Base-by-base conservation (phyloP, 1,140 invertebrate species). In the Hyles euphorbiae region DNA sequence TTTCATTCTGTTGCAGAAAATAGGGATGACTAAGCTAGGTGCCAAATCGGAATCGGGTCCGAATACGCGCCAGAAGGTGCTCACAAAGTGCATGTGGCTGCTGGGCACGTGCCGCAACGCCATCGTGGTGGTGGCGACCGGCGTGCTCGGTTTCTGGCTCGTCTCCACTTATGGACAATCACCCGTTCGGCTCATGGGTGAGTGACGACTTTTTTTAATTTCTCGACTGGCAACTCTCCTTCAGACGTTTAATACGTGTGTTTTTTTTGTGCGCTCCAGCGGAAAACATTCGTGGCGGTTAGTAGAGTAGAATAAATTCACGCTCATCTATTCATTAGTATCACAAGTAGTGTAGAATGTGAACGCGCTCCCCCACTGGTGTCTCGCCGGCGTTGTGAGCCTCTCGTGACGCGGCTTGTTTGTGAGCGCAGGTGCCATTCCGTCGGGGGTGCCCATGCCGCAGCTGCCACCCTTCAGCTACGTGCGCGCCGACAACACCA, bases 101-200 rank as follows among this genome's bases (percentile, higher is more conserved):
- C 58, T 94, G 53, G 92, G 91, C 43, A 93, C 94, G 1, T 92
- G 93, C 12, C 90, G 95, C 47, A 96, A 96, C 79, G 95, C 94
- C 3, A 90, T 96, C 32, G 90, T 96, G 0, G 95, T 96, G 1
- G 89, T 96, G n/a, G 63, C 91, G 3, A 92, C 92, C 63, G 92
- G 93, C 1, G 69, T 89, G 5, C 81, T 93, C 10, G 93, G 94
- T 49, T 90, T 81, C 74, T 87, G 87, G 69, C 90, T 91, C 67
- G 78, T 84, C 63, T 60, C 73, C 5, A 71, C 78, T 4, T 80
- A 83, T 10, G 84, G 83, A 47, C 49, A 76, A 6, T 70, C 90
- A 10, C 92, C 92, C 7, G 91, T 95, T 62, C 89, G 90, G 62
- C 79, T 94, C 12, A 94, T 94, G 72, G 93, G 94, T 92, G 67